Evolutionary conservation across 2,888 invertebrate genomes (phyloP), one percentile per base, ranked within the genome.

Genomic region (Andrena chrysosceles): DNA sequence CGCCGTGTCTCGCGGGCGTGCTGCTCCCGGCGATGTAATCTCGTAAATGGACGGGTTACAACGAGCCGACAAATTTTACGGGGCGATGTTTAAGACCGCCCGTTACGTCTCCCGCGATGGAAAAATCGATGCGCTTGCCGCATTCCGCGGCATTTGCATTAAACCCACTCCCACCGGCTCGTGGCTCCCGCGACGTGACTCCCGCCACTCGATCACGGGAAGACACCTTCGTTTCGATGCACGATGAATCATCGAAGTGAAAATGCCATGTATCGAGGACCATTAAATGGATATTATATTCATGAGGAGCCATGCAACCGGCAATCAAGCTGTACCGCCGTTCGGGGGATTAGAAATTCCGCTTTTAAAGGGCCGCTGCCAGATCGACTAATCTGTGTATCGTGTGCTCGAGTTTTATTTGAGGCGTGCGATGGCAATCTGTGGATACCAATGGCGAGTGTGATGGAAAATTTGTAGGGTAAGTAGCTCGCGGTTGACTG

Each of bases 61-160:
- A 49, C 31, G 66, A 29, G 48, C 42, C 54, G 54, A 56, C 73
- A 42, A 73, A 78, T 79, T 78, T 69, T 23, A 60, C 31, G n/a
- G 10, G 54, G 48, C 31, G 60, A 59, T 60, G 62, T 69, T 77
- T 59, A 69, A 67, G 56, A 31, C 42, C 20, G 20, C 20, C 35
- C 59, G 23, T 7, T 26, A 8, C 56, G 54, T 48, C 29, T 49
- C 5, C 2, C 6, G 16, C 59, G 72, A 64, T 7, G 5, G 64
- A 69, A 72, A 77, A 69, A 78, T 81, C 81, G 59, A 77, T 69
- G 49, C 33, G 13, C n/a, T 20, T 59, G 63, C 78, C 59, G 68
- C 78, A 69, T 81, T 60, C 62, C 49, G 29, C 23, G 42, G 10
- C 63, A 64, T 49, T 77, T 69, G 48, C 74, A 63, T 74, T 35